phyloP scores from a whole-genome alignment of 2,797 vertebrate species.

The Carcharodon carcharias region DNA sequence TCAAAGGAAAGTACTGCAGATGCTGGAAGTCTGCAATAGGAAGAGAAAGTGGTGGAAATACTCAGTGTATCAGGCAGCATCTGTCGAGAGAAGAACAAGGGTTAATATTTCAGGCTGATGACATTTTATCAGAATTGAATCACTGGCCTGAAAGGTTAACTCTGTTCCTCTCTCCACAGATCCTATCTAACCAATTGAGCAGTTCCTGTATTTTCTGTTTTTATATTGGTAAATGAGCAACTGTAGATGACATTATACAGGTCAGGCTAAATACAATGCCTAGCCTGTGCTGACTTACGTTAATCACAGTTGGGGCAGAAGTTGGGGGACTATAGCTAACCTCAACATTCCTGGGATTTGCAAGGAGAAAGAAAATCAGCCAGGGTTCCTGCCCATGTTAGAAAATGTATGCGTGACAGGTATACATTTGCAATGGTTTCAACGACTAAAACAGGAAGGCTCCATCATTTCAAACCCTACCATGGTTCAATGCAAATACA shows the following conservation, averaged over 20 bases:
- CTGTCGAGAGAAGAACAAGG: neutral
- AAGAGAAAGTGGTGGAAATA: neutral
- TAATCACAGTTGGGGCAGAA: neutral
- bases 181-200: neutral
- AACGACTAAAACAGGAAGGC: too few species aligned
- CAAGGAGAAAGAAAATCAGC: neutral
- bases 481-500: neutral
- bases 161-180: neutral
- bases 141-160: neutral
- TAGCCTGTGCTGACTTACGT: neutral
- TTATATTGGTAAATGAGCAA: neutral
- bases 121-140: neutral
- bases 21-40: too few species aligned
- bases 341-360: neutral
- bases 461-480: neutral
- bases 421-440: too few species aligned
- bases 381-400: neutral
- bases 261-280: neutral
- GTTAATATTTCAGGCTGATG: neutral
- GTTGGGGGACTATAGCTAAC: neutral
- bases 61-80: neutral
- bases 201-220: neutral
- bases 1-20: too few species aligned
- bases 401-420: too few species aligned
- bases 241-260: neutral